Percentiles rank a stretch among this genome's conserved stretches.
Evolutionary conservation across 2,888 invertebrate genomes (phyloP).

Genomic region (Trissolcus brochymenae): DNA sequence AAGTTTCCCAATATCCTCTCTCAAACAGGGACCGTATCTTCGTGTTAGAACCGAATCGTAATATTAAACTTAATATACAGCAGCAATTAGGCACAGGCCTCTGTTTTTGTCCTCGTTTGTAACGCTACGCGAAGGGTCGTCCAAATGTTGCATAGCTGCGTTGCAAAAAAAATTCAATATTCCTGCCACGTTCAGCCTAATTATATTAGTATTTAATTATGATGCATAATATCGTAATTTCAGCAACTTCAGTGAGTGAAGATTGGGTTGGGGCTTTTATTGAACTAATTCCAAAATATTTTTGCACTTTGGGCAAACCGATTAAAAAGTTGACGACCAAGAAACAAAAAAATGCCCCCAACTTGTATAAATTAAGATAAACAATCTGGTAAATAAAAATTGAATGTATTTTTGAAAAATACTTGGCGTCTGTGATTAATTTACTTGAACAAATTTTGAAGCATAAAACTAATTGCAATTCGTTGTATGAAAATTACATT

Average conservation of each 20-base stretch:
- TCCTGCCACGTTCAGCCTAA: conserved; percentile 25
- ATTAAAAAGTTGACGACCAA: neutral
- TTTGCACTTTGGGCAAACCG: neutral
- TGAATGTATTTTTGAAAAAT: too few relatives aligned
- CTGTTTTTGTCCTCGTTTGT: conserved; percentile 42
- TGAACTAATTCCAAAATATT: conserved; percentile 7
- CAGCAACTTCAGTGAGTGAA: conserved; percentile 27
- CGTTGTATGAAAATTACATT: conserved; percentile 19
- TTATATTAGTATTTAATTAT: conserved; percentile 42
- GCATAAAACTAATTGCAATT: too few relatives aligned
- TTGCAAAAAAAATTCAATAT: conserved; percentile 43
- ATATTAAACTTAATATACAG: conserved; percentile 75
- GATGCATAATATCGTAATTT: conserved; percentile 33
- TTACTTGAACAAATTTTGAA: too few relatives aligned
- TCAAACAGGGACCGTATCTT: conserved; percentile 42
- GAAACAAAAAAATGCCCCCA: neutral
- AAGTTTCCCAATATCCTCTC: conserved; percentile 69
- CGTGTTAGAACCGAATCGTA: conserved; percentile 66
- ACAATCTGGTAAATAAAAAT: too few relatives aligned
- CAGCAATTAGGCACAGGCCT: conserved; percentile 73
- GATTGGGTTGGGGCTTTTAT: conserved; percentile 38
- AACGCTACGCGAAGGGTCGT: conserved; percentile 33
- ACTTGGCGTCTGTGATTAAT: too few relatives aligned
- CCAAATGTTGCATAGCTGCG: conserved; percentile 43
- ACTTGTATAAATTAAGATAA: neutral